Conservation (phyloP, 2,113 vertebrate genomes). For the Patagioenas fasciata region DNA sequence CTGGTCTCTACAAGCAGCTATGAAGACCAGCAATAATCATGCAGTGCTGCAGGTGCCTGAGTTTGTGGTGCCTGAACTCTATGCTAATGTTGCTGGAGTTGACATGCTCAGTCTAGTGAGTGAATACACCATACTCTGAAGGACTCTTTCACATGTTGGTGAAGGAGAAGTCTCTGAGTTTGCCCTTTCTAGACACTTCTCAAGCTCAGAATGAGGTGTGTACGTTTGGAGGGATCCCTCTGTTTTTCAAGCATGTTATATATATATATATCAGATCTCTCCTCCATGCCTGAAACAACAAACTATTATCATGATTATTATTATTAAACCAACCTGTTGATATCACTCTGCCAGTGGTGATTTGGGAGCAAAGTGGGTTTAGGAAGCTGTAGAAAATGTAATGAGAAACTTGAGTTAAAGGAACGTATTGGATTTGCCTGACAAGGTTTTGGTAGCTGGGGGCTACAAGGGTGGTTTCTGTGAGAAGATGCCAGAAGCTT, state of each 20-base stretch:
- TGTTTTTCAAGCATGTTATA: background rate
- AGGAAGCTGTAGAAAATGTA: background rate
- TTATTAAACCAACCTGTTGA: background rate
- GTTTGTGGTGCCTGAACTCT: conserved; percentile 73
- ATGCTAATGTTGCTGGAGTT: conserved; percentile 70
- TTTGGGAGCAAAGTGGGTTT: background rate
- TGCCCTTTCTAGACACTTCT: background rate
- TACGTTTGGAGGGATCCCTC: background rate
- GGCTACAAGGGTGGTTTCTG: background rate
- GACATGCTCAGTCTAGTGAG: conserved; percentile 23
- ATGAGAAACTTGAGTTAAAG: background rate
- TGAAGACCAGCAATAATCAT: conserved; percentile 81
- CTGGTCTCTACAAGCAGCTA: conserved; percentile 72
- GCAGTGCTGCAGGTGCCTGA: conserved; percentile 81
- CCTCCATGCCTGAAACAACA: background rate
- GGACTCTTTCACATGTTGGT: background rate
- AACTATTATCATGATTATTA: background rate
- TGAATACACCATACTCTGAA: conserved; percentile 70
- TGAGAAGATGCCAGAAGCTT: background rate
- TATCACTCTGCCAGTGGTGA: background rate
- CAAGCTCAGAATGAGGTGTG: background rate
- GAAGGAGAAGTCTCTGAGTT: background rate
- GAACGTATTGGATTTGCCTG: background rate
- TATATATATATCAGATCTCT: background rate
- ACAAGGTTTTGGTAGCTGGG: background rate